These are phyloP conservation scores for Nycteola revayana DNA, from an alignment of 2,888 invertebrate genomes.

Conservation along the genomic window DNA sequence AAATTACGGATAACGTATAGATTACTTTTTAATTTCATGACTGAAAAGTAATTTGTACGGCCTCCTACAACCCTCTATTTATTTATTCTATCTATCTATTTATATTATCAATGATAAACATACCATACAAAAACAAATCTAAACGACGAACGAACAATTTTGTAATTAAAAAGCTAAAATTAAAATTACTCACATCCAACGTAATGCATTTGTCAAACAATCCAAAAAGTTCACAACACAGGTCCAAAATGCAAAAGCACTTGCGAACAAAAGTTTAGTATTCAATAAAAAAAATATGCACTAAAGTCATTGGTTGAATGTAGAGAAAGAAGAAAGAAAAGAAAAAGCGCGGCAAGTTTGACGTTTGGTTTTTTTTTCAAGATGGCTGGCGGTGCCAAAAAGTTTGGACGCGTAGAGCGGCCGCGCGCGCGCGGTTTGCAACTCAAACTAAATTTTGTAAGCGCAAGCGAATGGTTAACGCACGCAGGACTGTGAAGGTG, in stretches of 20 bases:
- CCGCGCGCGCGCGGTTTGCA: slow-evolving; percentile 74
- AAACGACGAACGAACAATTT: slow-evolving; percentile 71
- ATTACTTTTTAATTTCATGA: slow-evolving; percentile 9
- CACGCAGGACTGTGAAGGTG: slow-evolving; percentile 69
- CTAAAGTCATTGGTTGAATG: slow-evolving; percentile 9
- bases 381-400: slow-evolving; percentile 55
- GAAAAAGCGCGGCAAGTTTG: slow-evolving; percentile 34
- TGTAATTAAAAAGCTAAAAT: slow-evolving; percentile 40
- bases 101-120: slow-evolving; percentile 3
- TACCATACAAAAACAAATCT: slow-evolving; percentile 2
- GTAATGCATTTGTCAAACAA: slow-evolving; percentile 67
- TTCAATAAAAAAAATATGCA: slow-evolving; percentile 32
- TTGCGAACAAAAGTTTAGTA: slow-evolving; percentile 33
- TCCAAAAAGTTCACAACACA: slow-evolving; percentile 65
- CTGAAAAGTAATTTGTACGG: slow-evolving; percentile 14
- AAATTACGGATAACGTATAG: not conserved
- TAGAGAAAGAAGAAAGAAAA: slow-evolving; percentile 7
- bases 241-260: slow-evolving; percentile 44
- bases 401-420: slow-evolving; percentile 69
- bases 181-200: slow-evolving; percentile 70
- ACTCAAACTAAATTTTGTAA: slow-evolving; percentile 77
- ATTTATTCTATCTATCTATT: not conserved
- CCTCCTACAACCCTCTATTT: not conserved
- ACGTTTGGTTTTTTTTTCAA: slow-evolving; percentile 38
- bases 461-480: slow-evolving; percentile 66